Conservation (phyloP, 2,113 vertebrate species). For the Archilochus colubris region DNA sequence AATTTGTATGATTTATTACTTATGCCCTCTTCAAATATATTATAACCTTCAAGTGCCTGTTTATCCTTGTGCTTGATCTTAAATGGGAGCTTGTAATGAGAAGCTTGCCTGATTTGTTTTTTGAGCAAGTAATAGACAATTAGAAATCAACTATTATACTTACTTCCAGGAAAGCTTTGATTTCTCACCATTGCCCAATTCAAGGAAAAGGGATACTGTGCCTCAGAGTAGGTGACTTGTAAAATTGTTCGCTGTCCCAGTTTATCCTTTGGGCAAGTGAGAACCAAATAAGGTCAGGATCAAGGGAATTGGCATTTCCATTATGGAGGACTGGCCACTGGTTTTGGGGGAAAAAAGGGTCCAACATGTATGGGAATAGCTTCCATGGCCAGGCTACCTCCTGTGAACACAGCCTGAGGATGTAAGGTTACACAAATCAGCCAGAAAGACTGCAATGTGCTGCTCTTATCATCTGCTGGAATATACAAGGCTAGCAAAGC, state of each 20-base stretch:
- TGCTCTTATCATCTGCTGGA: background rate
- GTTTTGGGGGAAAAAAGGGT: background rate
- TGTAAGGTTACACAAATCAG: background rate
- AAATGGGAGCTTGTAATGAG: background rate
- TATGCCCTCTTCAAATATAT: background rate
- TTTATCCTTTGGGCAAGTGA: background rate
- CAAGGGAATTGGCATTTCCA: background rate
- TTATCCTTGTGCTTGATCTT: background rate
- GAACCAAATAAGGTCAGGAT: background rate
- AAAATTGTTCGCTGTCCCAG: background rate
- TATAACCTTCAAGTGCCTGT: conserved; percentile 19
- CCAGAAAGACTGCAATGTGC: background rate
- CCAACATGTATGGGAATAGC: background rate
- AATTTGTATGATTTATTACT: conserved; percentile 37
- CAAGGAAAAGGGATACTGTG: background rate
- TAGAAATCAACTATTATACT: background rate
- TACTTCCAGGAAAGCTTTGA: background rate
- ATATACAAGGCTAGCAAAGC: background rate
- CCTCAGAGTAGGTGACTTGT: background rate
- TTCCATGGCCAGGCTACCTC: background rate
- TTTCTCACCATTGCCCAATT: background rate
- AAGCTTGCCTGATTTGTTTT: background rate
- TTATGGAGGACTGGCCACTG: background rate
- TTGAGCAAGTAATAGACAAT: background rate
- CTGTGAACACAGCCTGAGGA: background rate